Percentiles rank a stretch among this genome's conserved stretches.
Evolutionary conservation across 1,140 invertebrate species (phyloP).

Genomic region (Brachionus sp.): DNA sequence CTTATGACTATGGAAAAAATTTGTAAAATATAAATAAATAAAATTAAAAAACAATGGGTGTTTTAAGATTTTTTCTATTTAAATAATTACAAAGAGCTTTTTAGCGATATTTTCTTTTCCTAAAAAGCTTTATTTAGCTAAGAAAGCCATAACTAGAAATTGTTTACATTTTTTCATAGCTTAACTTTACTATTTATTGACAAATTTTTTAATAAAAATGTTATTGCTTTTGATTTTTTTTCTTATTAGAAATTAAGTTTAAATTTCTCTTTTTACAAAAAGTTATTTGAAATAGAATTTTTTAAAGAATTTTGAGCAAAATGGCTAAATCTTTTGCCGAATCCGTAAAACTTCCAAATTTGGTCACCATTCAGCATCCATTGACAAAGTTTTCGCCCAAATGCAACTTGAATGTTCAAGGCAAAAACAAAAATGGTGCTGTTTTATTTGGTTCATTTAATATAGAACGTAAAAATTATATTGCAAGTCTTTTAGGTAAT

Average conservation of each 20-base stretch:
- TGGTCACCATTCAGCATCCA: constrained; percentile 13
- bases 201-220: neutral
- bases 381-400: neutral
- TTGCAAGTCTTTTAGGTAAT: constrained; percentile 1
- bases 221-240: neutral
- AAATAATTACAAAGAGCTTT: neutral
- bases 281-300: neutral
- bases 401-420: neutral
- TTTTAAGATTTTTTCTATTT: neutral
- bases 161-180: neutral
- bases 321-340: constrained; percentile 42
- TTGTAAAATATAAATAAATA: neutral
- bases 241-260: neutral
- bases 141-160: neutral
- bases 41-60: neutral
- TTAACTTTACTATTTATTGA: neutral
- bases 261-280: neutral
- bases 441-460: neutral
- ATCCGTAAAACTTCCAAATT: constrained; percentile 32
- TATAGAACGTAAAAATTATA: neutral
- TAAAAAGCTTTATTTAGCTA: neutral
- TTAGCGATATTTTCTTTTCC: neutral
- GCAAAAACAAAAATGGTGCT: neutral
- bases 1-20: neutral
- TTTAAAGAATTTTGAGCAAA: neutral